These are phyloP conservation scores for Saturnia japonica DNA, from an alignment of 2,888 invertebrate genomes.

Conservation along the genomic window DNA sequence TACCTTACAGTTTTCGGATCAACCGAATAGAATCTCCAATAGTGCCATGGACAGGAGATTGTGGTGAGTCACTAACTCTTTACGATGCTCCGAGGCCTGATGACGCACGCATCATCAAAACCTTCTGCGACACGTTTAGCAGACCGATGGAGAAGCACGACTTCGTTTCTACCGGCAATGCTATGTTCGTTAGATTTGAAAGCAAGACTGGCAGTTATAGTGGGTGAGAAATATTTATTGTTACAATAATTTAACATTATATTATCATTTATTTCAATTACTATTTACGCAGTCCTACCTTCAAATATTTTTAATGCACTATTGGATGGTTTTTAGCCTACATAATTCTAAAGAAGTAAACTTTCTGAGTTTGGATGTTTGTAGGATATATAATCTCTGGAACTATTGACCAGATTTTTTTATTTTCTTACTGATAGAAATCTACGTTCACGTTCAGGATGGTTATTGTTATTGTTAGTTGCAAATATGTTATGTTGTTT, in stretches of 20 bases:
- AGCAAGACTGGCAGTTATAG: constrained; percentile 96
- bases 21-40: constrained; percentile 95
- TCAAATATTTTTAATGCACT: too few species aligned
- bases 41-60: constrained; percentile 92
- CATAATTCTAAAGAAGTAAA: too few species aligned
- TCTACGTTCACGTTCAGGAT: too few species aligned
- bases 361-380: too few species aligned
- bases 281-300: too few species aligned
- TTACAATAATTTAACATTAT: neutral
- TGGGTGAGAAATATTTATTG: constrained; percentile 77
- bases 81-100: constrained; percentile 95
- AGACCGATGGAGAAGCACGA: constrained; percentile 96
- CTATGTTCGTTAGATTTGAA: constrained; percentile 93
- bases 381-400: too few species aligned
- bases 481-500: too few species aligned
- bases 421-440: too few species aligned
- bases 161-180: constrained; percentile 93
- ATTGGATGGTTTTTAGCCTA: too few species aligned
- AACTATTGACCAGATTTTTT: too few species aligned
- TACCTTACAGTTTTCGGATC: constrained; percentile 87
- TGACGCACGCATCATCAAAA: constrained; percentile 94
- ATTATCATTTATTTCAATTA: neutral
- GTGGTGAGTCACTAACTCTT: constrained; percentile 93
- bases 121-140: constrained; percentile 96
- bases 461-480: too few species aligned